Conservation (phyloP, 1,140 invertebrate species). For the Drosophila virilis region DNA sequence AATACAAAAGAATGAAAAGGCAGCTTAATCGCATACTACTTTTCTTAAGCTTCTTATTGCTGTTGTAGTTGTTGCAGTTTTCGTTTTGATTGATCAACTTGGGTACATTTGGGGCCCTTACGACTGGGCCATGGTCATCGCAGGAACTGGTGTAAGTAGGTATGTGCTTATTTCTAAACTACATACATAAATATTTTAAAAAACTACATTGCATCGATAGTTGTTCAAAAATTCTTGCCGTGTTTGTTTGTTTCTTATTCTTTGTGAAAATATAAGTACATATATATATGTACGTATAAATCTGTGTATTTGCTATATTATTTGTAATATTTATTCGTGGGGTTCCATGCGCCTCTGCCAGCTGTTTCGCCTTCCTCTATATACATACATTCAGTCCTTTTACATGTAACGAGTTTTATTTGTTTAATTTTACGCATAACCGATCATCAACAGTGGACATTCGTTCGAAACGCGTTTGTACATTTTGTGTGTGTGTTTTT, state of each 20-base stretch:
- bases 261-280: conserved; percentile 42
- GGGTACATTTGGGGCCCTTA: conserved; percentile 39
- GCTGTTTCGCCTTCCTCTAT: conserved; percentile 20
- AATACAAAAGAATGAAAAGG: conserved; percentile 61
- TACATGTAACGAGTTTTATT: conserved; percentile 6
- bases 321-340: conserved; percentile 32
- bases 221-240: conserved; percentile 48
- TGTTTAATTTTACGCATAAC: conserved; percentile 13
- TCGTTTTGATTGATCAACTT: conserved; percentile 42
- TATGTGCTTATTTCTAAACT: conserved; percentile 50
- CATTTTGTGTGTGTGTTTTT: conserved; percentile 30
- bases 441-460: conserved; percentile 8
- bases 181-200: conserved; percentile 39
- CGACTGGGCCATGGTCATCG: conserved; percentile 39
- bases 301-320: conserved; percentile 19
- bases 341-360: conserved; percentile 20
- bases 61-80: conserved; percentile 40
- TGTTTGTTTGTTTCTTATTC: conserved; percentile 6
- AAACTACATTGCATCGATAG: conserved; percentile 57
- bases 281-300: background rate
- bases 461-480: conserved; percentile 31
- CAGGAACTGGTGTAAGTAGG: conserved; percentile 69
- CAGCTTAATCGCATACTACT: conserved; percentile 35
- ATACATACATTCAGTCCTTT: conserved; percentile 20
- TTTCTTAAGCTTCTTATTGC: conserved; percentile 69